Base-by-base conservation (phyloP, 2,113 vertebrate genomes). In the Oxyura jamaicensis region DNA sequence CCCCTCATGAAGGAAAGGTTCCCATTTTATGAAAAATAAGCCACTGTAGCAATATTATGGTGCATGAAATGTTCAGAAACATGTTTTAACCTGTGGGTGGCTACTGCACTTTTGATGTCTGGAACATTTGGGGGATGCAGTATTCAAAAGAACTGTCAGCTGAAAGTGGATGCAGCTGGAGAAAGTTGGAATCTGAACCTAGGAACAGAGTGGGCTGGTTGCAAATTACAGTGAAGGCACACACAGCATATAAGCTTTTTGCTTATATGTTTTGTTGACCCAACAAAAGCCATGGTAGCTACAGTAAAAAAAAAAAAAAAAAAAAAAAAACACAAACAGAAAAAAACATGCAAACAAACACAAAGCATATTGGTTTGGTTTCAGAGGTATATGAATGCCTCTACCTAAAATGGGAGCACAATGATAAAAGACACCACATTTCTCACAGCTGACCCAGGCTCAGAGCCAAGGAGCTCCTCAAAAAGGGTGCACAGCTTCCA, bases 111-210 rank as follows among this genome's bases (percentile, higher is more conserved):
- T 92, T 56, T 92, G 83, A 79, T 69, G 74, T 97, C 91, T 87
- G 58, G 69, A 56, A 23, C 80, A 79, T 82, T 77, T 93, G 72
- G 3, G 60, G 48, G 96, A 93, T 89, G 66, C 53, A 92, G 66
- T 29, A 68, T 53, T 89, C 62, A 92, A 68, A 92, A 73, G 66
- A 87, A 84, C 71, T 95, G 93, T 92, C 74, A 89, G 91, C 91
- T 92, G 73, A 78, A 92, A 95, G 71, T 75, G 81, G 58, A 92
- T 87, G 60, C 91, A 97, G 91, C 94, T 96, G 93, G 74, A 95
- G 53, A 93, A 94, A 88, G 58, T 3, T 91, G 83, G 95, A 96
- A 91, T 93, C 69, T 87, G 74, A 92, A 72, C 25, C 35, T 44
- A 87, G 81, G 83, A 91, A 93, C 73, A 77, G 62, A 15, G 62